These are phyloP conservation scores for Nylanderia fulva DNA, from an alignment of 1,140 invertebrate genomes.

Conservation along the genomic window DNA sequence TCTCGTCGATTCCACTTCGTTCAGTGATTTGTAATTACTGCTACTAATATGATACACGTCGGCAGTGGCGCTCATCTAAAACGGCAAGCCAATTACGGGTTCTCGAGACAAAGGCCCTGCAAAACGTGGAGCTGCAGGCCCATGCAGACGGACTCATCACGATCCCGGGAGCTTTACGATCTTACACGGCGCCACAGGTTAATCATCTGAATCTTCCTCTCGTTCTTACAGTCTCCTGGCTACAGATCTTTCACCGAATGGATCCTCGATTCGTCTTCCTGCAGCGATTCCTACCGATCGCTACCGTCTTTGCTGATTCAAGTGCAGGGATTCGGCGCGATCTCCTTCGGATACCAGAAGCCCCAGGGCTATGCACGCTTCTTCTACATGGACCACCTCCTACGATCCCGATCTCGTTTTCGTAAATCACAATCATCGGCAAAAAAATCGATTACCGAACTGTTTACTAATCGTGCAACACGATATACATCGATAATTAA, in stretches of 20 bases:
- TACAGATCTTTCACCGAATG: slow-evolving; percentile 22
- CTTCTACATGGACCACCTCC: slow-evolving; percentile 52
- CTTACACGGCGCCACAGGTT: slow-evolving; percentile 76
- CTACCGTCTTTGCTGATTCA: slow-evolving; percentile 62
- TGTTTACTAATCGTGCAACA: slow-evolving; percentile 44
- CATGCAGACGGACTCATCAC: slow-evolving; percentile 59
- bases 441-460: slow-evolving; percentile 40
- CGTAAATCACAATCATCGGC: slow-evolving; percentile 64
- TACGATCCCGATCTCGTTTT: slow-evolving; percentile 59
- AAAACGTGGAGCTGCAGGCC: slow-evolving; percentile 3
- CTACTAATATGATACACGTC: slow-evolving; percentile 73
- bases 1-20: slow-evolving; percentile 60
- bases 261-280: slow-evolving; percentile 20
- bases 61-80: slow-evolving; percentile 65
- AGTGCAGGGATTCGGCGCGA: slow-evolving; percentile 33
- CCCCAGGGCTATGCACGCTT: slow-evolving; percentile 40
- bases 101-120: slow-evolving; percentile 62
- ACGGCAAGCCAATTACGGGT: slow-evolving; percentile 11
- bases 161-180: slow-evolving; percentile 75
- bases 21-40: slow-evolving; percentile 80
- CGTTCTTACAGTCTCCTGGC: slow-evolving; percentile 16
- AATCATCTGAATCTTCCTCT: slow-evolving; percentile 74
- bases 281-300: slow-evolving; percentile 55
- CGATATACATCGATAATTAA: slow-evolving; percentile 28
- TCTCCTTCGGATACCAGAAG: slow-evolving; percentile 58